Percentiles rank a stretch among this genome's conserved stretches.
Conservation (phyloP, 2,113 vertebrate species). For the Garra rufa region DNA sequence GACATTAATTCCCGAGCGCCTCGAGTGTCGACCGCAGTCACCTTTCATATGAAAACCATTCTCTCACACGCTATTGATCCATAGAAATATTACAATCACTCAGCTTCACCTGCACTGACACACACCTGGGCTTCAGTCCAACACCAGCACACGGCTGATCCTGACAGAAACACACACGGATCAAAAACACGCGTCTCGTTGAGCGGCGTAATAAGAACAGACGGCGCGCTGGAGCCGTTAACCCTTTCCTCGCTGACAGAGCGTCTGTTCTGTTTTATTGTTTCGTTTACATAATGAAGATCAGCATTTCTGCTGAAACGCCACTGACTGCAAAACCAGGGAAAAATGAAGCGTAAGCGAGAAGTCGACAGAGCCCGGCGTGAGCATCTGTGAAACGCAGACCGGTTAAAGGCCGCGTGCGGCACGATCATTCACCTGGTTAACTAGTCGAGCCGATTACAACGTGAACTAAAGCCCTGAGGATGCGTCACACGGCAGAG, state of each 20-base stretch:
- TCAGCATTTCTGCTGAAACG: neutral
- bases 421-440: neutral
- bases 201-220: neutral
- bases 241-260: neutral
- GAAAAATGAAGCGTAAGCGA: neutral
- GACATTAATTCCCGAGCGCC: too few species aligned
- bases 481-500: neutral
- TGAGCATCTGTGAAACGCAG: neutral
- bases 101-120: neutral
- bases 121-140: neutral
- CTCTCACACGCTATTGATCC: neutral
- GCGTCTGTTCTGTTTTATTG: neutral
- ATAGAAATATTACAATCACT: neutral
- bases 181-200: neutral
- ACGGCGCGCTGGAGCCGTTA: neutral
- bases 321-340: neutral
- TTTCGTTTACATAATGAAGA: neutral
- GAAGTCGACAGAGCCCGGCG: neutral
- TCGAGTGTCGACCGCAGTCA: neutral
- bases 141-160: neutral
- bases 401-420: neutral
- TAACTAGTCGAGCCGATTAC: neutral
- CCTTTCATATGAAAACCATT: neutral
- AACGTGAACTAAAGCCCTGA: neutral
- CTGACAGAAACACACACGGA: neutral